A percentile compares a stretch with the other conserved stretches of the same genome.
phyloP scores from a whole-genome alignment of 1,140 invertebrate genomes.

The Drosophila hydei region DNA sequence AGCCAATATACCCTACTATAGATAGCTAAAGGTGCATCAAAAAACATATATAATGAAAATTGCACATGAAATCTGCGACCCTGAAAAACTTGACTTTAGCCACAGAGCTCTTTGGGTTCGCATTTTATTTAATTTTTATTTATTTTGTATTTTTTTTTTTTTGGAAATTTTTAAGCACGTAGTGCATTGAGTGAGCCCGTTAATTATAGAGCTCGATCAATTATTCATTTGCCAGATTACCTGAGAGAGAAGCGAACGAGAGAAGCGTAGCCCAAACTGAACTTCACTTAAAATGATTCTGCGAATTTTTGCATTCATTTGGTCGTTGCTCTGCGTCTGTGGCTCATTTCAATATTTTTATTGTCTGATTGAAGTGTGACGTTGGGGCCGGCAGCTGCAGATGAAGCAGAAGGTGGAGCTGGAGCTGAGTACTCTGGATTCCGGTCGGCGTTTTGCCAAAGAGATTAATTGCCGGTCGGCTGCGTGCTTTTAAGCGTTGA shows the following conservation, averaged over 20 bases:
- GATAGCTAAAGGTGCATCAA: no score
- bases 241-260: slow-evolving; percentile 51
- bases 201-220: slow-evolving; percentile 78
- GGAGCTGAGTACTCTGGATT: slow-evolving; percentile 13
- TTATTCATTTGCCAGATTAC: slow-evolving; percentile 80
- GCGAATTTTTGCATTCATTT: slow-evolving; percentile 74
- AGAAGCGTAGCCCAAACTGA: slow-evolving; percentile 50
- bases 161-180: slow-evolving; percentile 12
- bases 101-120: background rate
- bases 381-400: slow-evolving; percentile 51
- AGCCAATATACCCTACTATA: no score
- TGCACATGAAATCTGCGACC: slow-evolving; percentile 66
- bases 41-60: slow-evolving; percentile 40
- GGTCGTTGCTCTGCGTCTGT: slow-evolving; percentile 28
- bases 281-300: slow-evolving; percentile 80
- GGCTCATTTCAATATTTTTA: slow-evolving; percentile 79
- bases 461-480: slow-evolving; percentile 72
- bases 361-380: slow-evolving; percentile 80
- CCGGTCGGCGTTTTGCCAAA: slow-evolving; percentile 61
- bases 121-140: slow-evolving; percentile 11
- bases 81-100: slow-evolving; percentile 25
- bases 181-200: slow-evolving; percentile 69
- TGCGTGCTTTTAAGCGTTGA: slow-evolving; percentile 24
- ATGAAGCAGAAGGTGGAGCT: slow-evolving; percentile 34
- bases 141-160: slow-evolving; percentile 23